Evolutionary conservation across 2,113 vertebrate genomes (phyloP), one percentile per base, ranked within the genome.

Genomic region (Melanocharis versteri): DNA sequence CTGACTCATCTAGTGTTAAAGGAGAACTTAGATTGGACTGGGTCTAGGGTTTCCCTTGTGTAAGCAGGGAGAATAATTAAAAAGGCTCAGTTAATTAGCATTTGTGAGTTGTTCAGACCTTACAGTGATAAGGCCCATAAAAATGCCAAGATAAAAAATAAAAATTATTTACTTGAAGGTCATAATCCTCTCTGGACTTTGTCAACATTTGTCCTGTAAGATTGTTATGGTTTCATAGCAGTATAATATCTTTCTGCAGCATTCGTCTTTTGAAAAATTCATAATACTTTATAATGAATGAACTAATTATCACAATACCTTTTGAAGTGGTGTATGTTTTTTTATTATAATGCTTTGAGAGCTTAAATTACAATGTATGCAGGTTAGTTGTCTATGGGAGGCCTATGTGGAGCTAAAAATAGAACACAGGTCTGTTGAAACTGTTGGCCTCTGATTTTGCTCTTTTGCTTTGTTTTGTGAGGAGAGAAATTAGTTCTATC

Each of bases 51-150:
- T 96, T 96, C 92, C 94, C 94, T 69, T 83, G 89, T 95, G 93
- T 96, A 97, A 96, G 92, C 90, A 90, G 60, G 13, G 31, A 92
- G 85, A 88, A 86, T 93, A 95, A 96, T 96, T 95, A 83, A 94
- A 58, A 87, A 83, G 75, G 33, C 87, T 88, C 54, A 91, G 95
- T 90, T 97, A 96, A 97, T 96, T 88, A 93, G 75, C 83, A 85
- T 93, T 95, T 94, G 70, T 73, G 85, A 70, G 42, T 79, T 88
- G 71, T 85, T 96, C 87, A 90, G 84, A 90, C 90, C 22, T 94
- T 91, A 57, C 35, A 73, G 35, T 77, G 84, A 94, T 96, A 96
- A 96, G 62, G 75, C 90, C 66, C 91, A 70, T 90, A 86, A 94
- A 96, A 93, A 83, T 66, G 56, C 58, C 62, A 77, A 90, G 78